Evolutionary conservation across 2,797 vertebrate genomes (phyloP), one percentile per base, ranked within the genome.

Genomic region (Betta splendens): DNA sequence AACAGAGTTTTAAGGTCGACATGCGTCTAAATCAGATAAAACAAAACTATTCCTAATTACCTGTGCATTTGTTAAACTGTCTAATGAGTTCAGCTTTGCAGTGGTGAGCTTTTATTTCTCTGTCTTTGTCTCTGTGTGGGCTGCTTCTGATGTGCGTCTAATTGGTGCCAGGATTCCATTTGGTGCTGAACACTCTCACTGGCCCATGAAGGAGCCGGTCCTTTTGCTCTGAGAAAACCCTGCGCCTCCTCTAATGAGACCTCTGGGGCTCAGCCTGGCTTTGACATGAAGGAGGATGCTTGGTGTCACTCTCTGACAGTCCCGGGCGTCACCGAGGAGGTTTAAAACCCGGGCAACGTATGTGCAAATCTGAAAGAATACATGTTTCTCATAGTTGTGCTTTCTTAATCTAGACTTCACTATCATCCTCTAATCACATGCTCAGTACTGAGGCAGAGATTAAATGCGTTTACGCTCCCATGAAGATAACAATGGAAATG

Each of bases 191-290:
- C 75, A 49, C 79, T 68, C 63, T 81, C 77, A 75, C 75, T 81
- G 82, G 76, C 21, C 84, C 80, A 83, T 85, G 80, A 87, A 83
- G 79, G 77, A 85, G 69, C 72, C 51, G 25, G 60, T 59, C 62
- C 56, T 28, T 79, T 78, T 66, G 64, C 76, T 65, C 61, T 60
- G 64, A 64, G 70, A 68, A 80, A 81, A 50, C 63, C 66, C 72
- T 79, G 39, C 79, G 79, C 71, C 69, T 79, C 70, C 70, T 79
- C 70, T 89, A 91, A 90, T 86, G 84, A 88, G 86, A 75, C 87
- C 85, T 71, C 76, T 50, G 87, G 85, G 86, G 74, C 78, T 88
- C 54, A 71, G 21, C 64, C 65, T 23, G 57, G 74, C 64, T 74
- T 66, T 68, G 72, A 85, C 72, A 80, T 74, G 38, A 81, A 76